Percentiles rank a stretch among this genome's conserved stretches.
Conservation (phyloP, 2,113 vertebrate species). For the Cariama cristata region DNA sequence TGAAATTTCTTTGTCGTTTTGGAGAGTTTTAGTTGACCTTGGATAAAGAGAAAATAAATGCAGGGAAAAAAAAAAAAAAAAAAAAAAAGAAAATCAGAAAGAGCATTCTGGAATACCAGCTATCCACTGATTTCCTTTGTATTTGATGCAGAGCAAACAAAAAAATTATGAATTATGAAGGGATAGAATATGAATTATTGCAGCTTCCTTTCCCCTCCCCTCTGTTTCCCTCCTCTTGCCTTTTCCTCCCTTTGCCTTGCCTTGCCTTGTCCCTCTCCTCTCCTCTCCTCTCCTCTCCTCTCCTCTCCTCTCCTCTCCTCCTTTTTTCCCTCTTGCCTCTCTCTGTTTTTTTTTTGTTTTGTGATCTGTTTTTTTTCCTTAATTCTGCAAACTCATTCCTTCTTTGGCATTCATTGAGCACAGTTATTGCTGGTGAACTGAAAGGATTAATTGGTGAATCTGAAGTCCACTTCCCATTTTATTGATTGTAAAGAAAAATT, state of each 20-base stretch:
- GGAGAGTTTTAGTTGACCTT: neutral
- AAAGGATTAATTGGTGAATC: constrained; percentile 12
- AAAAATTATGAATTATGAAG: neutral
- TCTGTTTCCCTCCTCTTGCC: neutral
- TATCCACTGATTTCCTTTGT: neutral
- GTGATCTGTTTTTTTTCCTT: neutral
- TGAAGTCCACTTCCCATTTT: neutral
- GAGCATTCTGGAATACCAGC: neutral
- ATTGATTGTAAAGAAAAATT: constrained; percentile 13
- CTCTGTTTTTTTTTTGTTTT: too few species aligned
- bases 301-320: too few species aligned
- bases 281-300: too few species aligned
- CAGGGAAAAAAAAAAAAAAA: neutral
- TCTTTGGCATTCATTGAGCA: neutral
- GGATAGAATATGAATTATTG: neutral
- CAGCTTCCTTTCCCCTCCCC: neutral
- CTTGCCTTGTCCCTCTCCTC: too few species aligned
- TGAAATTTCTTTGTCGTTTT: neutral
- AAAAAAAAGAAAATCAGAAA: neutral
- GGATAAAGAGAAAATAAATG: neutral
- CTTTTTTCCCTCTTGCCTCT: too few species aligned
- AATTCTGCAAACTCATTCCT: neutral
- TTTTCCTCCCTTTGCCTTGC: too few species aligned
- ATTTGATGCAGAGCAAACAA: neutral
- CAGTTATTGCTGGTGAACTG: neutral